Evolutionary conservation across 2,888 invertebrate genomes (phyloP).

Genomic region (Leucophenga maculata): DNA sequence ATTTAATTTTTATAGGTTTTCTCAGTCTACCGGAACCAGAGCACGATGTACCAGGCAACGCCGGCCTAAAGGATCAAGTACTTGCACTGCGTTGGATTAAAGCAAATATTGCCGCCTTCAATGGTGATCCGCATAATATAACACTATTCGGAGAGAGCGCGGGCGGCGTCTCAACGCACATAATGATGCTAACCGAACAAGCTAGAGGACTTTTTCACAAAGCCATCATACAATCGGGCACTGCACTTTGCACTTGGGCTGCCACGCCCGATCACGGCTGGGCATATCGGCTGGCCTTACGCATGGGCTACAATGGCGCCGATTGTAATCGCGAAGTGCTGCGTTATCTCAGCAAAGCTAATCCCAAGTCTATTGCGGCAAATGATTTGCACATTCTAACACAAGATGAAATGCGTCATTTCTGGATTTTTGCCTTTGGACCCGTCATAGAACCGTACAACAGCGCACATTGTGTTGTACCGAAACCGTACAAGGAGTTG

Average conservation of each 20-base stretch:
- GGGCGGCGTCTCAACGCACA: slow-evolving; percentile 72
- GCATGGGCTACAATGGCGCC: slow-evolving; percentile 66
- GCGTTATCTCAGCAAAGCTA: slow-evolving; percentile 44
- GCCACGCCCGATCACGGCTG: slow-evolving; percentile 56
- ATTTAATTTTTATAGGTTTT: slow-evolving; percentile 72
- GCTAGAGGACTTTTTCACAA: slow-evolving; percentile 71
- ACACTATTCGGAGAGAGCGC: slow-evolving; percentile 75
- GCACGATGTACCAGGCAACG: slow-evolving; percentile 74
- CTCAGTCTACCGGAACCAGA: slow-evolving; percentile 72
- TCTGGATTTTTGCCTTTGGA: slow-evolving; percentile 59
- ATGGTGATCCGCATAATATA: slow-evolving; percentile 74
- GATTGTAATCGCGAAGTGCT: slow-evolving; percentile 63
- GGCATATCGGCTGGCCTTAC: slow-evolving; percentile 63
- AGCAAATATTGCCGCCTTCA: slow-evolving; percentile 72
- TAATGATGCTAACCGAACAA: slow-evolving; percentile 72
- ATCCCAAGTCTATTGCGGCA: slow-evolving; percentile 45
- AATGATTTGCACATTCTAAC: slow-evolving; percentile 57
- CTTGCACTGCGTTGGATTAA: slow-evolving; percentile 74
- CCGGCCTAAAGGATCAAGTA: slow-evolving; percentile 74
- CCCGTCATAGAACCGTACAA: slow-evolving; percentile 68
- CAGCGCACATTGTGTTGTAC: slow-evolving; percentile 59
- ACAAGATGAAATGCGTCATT: slow-evolving; percentile 57
- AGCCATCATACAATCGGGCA: slow-evolving; percentile 69
- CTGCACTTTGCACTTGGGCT: slow-evolving; percentile 63
- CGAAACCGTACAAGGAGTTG: slow-evolving; percentile 57